Conservation (phyloP, 1,140 invertebrate genomes). For the Pomphorhynchus laevis region DNA sequence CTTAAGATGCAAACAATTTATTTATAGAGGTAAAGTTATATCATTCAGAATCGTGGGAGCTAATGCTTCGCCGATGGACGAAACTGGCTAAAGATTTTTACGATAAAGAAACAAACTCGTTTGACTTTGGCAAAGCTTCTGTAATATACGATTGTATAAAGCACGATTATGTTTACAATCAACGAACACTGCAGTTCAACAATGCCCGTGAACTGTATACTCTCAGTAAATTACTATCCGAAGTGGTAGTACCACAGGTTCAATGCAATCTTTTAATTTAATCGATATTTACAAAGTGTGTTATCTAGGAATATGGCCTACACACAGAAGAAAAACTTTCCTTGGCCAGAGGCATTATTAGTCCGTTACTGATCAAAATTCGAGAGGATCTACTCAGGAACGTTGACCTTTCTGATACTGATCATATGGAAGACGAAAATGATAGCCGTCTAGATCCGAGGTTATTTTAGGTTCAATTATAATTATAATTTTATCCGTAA, state of each 20-base stretch:
- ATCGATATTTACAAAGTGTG: slow-evolving; percentile 1
- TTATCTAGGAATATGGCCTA: slow-evolving; percentile 62
- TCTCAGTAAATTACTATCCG: slow-evolving; percentile 65
- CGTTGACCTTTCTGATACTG: slow-evolving; percentile 50
- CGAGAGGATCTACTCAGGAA: slow-evolving; percentile 57
- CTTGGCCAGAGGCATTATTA: slow-evolving; percentile 83
- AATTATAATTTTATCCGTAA: not conserved
- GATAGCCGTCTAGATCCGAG: slow-evolving; percentile 59
- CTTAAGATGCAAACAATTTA: not conserved
- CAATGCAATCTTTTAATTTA: not conserved
- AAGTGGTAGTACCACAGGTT: slow-evolving; percentile 88
- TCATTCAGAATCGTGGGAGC: slow-evolving; percentile 88
- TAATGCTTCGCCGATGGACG: slow-evolving; percentile 80
- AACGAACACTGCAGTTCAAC: slow-evolving; percentile 59
- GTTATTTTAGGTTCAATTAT: too few relatives aligned
- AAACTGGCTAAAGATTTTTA: slow-evolving; percentile 96
- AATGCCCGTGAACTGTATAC: slow-evolving; percentile 69
- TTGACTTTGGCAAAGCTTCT: slow-evolving; percentile 92
- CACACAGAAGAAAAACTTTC: slow-evolving; percentile 69
- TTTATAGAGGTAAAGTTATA: slow-evolving; percentile 31
- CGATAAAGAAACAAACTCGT: slow-evolving; percentile 37
- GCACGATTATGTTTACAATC: slow-evolving; percentile 81
- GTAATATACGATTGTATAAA: slow-evolving; percentile 99
- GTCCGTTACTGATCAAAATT: slow-evolving; percentile 73
- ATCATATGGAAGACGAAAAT: slow-evolving; percentile 24